A percentile compares a stretch with the other conserved stretches of the same genome.
Conservation (phyloP, 2,888 invertebrate species). For the Tyria jacobaeae region DNA sequence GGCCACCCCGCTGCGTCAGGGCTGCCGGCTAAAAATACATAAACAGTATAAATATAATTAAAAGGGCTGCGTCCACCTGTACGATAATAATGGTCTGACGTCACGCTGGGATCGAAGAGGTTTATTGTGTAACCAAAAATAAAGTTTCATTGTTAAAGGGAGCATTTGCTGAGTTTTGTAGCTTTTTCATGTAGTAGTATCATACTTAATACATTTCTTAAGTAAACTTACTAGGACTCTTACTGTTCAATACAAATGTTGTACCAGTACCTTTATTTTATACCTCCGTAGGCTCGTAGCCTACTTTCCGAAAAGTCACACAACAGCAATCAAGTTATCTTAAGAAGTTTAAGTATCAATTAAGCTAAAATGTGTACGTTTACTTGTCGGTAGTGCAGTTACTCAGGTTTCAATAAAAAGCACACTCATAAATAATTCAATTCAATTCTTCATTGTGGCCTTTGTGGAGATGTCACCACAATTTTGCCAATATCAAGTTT, state of each 20-base stretch:
- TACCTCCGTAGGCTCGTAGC: too few relatives aligned
- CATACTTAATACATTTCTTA: background rate
- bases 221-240: background rate
- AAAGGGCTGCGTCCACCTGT: background rate
- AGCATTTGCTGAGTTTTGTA: background rate
- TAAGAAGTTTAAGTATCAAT: too few relatives aligned
- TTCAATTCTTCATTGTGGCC: too few relatives aligned
- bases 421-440: too few relatives aligned
- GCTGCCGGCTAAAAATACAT: constrained; percentile 13
- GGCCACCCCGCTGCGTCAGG: constrained; percentile 10
- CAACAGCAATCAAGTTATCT: too few relatives aligned
- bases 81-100: constrained; percentile 1
- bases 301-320: too few relatives aligned
- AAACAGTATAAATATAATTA: constrained; percentile 7
- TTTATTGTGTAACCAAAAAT: constrained; percentile 11
- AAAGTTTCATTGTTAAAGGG: background rate
- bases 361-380: too few relatives aligned
- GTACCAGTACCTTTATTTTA: background rate
- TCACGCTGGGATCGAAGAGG: constrained; percentile 7
- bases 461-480: too few relatives aligned
- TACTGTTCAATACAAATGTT: background rate
- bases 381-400: too few relatives aligned
- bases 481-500: too few relatives aligned
- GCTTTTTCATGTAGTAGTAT: background rate
- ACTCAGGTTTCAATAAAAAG: too few relatives aligned